These are phyloP conservation scores for Eupelmus urozonus DNA, from an alignment of 2,888 invertebrate species.

Conservation along the genomic window DNA sequence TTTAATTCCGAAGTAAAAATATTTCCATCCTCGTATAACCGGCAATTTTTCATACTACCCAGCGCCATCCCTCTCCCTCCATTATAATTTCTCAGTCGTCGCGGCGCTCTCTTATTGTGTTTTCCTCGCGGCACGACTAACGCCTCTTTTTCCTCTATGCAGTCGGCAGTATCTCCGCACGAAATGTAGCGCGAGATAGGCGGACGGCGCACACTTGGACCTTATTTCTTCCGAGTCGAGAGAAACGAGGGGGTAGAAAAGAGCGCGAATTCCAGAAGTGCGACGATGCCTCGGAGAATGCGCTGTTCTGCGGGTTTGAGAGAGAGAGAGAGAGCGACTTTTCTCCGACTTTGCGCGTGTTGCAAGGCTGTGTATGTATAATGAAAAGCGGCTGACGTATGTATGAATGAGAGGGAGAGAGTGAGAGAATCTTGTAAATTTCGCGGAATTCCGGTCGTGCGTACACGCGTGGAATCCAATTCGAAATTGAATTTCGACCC, in stretches of 20 bases:
- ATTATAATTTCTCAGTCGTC: no score
- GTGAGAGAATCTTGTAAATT: slow-evolving; percentile 50
- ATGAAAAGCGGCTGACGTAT: slow-evolving; percentile 34
- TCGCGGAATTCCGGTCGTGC: slow-evolving; percentile 47
- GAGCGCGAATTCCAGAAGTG: slow-evolving; percentile 38
- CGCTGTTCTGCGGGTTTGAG: not conserved
- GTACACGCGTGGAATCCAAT: slow-evolving; percentile 44
- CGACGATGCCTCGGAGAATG: slow-evolving; percentile 28
- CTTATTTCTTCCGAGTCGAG: slow-evolving; percentile 25
- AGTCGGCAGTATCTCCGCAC: no score
- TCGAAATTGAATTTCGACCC: slow-evolving; percentile 58
- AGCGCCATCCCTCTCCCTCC: no score
- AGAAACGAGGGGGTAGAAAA: slow-evolving; percentile 2
- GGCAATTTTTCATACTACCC: no score
- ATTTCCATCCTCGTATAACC: no score
- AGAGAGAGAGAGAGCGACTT: no score
- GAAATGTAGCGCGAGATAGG: not conserved
- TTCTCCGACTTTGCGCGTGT: not conserved
- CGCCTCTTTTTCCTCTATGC: no score
- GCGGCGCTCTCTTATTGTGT: no score
- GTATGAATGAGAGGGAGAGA: not conserved
- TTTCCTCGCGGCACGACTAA: no score
- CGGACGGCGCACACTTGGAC: slow-evolving; percentile 9
- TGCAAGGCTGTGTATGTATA: slow-evolving; percentile 2
- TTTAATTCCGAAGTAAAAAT: no score